Conservation (phyloP, 2,888 invertebrate species). For the Pecten maximus region DNA sequence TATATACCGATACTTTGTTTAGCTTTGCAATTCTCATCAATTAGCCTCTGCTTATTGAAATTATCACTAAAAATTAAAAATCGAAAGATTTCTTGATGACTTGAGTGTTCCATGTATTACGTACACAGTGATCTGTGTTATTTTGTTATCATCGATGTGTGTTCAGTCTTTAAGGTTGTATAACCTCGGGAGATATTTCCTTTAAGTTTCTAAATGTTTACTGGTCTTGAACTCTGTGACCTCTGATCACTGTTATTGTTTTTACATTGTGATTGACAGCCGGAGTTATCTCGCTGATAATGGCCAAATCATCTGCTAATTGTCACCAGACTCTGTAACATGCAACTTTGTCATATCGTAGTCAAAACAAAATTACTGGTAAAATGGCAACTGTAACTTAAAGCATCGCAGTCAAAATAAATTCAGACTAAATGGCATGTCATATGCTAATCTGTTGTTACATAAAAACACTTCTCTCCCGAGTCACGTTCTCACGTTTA, state of each 20-base stretch:
- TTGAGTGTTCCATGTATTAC: too few species aligned
- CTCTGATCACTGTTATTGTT: neutral
- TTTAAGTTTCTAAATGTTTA: neutral
- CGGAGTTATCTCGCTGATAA: neutral
- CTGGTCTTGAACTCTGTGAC: neutral
- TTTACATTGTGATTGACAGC: neutral
- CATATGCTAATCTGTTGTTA: neutral
- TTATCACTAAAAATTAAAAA: too few species aligned
- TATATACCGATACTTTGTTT: too few species aligned
- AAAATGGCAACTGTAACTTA: slow-evolving; percentile 17
- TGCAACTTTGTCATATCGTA: neutral
- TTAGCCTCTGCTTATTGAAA: too few species aligned
- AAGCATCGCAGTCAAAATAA: slow-evolving; percentile 21
- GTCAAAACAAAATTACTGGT: slow-evolving; percentile 23
- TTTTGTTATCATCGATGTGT: too few species aligned
- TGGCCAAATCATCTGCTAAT: neutral
- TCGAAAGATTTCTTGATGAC: too few species aligned
- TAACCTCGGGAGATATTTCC: too few species aligned
- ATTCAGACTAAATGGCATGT: neutral
- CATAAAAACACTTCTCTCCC: neutral
- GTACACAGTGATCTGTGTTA: too few species aligned
- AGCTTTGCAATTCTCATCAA: too few species aligned
- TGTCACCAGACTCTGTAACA: neutral
- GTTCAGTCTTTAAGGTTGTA: too few species aligned
- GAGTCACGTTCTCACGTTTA: slow-evolving; percentile 14